Evolutionary conservation across 2,888 invertebrate genomes (phyloP).

Genomic region (Dasysyrphus albostriatus): DNA sequence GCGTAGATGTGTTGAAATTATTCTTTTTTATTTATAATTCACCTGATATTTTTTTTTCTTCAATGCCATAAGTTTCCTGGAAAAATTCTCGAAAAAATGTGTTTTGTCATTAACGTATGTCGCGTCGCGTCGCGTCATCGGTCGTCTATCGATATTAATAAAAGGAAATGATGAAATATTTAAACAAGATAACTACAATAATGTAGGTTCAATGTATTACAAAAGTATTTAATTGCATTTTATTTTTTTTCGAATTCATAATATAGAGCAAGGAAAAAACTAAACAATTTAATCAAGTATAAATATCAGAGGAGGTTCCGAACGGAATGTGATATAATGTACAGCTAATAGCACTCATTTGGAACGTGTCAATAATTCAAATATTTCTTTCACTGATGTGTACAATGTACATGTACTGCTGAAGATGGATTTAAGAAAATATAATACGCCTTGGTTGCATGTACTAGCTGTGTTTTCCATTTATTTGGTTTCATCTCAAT

Average conservation of each 20-base stretch:
- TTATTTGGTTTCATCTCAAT: not conserved
- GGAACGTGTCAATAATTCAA: constrained; percentile 17
- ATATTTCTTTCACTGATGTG: not conserved
- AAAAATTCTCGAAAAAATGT: not conserved
- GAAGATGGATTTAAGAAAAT: not conserved
- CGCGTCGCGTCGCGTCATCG: too few species aligned
- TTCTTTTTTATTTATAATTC: not conserved
- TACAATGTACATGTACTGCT: not conserved
- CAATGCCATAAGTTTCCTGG: not conserved
- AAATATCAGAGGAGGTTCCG: not conserved
- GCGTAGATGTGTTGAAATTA: not conserved
- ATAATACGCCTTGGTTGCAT: not conserved
- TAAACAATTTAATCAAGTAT: constrained; percentile 2
- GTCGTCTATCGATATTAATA: not conserved
- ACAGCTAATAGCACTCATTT: not conserved
- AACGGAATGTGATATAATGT: not conserved
- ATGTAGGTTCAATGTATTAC: not conserved
- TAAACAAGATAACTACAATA: not conserved
- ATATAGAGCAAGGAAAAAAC: not conserved
- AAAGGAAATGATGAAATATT: constrained; percentile 36
- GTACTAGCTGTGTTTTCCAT: not conserved
- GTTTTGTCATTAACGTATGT: not conserved
- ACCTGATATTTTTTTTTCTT: not conserved
- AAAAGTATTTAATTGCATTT: constrained; percentile 15
- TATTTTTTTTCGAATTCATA: not conserved